Evolutionary conservation across 2,888 invertebrate species (phyloP), one percentile per base, ranked within the genome.

Genomic region (Buathra laborator): DNA sequence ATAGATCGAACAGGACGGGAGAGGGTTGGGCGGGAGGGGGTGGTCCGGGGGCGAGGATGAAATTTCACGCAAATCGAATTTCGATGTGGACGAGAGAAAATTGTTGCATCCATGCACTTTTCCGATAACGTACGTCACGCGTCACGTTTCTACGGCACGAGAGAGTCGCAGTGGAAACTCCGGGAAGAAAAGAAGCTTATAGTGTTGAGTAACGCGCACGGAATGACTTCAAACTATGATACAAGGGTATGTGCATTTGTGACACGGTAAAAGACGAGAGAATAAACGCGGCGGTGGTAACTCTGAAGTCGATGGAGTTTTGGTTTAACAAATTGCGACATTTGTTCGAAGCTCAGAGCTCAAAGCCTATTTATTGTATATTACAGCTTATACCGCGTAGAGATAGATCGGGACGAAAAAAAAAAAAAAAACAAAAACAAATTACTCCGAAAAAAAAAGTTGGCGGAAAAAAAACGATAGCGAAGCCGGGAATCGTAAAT

Each of bases 291-390:
- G 71, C 56, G 19, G 0, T 19, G 19, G 19, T 19, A 24, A 24
- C 24, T 24, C 24, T 3, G 24, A 24, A 24, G 64, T 56, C 56
- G 24, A 56, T 56, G 56, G 10, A 37, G 37, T 16, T 24, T 79
- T 19, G 48, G 71, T 44, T 79, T 71, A 46, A 71, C 64, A 71
- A 71, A 79, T 70, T 59, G 56, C 24, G 2, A 53, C 5, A 37
- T 5, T 37, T 37, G 37, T 9, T 9, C 6, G 16, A 53, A 16
- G 0, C 53, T 10, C 24, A 10, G 56, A 56, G 24, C 19, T 56
- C 56, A 19, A 24, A 56, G 56, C 6, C 56, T 24, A 12, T 37
- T 37, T 19, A 56, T 24, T 10, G 10, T 56, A 24, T 24, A 56
- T 24, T 4, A 4, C 10, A 3, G 16, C 24, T 56, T 24, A 12